Conservation (phyloP, 2,797 vertebrate species). For the Yasuhikotakia modesta region DNA sequence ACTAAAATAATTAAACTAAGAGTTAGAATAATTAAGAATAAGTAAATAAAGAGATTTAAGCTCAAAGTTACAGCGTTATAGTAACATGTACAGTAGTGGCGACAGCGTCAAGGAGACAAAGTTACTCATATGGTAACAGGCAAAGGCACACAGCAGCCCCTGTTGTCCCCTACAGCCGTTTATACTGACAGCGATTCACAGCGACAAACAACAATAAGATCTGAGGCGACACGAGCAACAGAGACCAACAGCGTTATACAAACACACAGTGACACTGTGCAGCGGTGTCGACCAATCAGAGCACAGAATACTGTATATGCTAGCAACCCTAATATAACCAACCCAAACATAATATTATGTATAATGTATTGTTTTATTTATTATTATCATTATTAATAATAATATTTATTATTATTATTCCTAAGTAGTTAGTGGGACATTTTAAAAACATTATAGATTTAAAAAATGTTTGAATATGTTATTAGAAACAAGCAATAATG, state of each 20-base stretch:
- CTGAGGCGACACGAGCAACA: conserved; percentile 19
- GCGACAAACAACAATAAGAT: conserved; percentile 38
- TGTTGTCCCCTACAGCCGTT: conserved; percentile 12
- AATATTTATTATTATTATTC: too few species aligned
- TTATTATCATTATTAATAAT: too few species aligned
- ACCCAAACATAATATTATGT: too few species aligned
- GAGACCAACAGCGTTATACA: conserved; percentile 19
- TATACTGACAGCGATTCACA: conserved; percentile 35
- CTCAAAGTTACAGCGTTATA: not conserved
- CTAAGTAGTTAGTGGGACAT: too few species aligned
- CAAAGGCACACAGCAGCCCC: conserved; percentile 10
- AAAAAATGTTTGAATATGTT: too few species aligned
- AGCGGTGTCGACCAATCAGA: conserved; percentile 5
- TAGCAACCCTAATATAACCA: not conserved
- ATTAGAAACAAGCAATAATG: too few species aligned
- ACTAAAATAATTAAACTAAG: not conserved
- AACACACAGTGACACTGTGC: conserved; percentile 5
- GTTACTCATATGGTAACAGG: not conserved
- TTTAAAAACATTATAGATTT: too few species aligned
- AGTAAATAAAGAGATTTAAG: not conserved
- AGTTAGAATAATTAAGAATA: too few species aligned
- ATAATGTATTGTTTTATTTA: too few species aligned
- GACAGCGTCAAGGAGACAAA: not conserved
- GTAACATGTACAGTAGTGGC: not conserved
- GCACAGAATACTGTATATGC: not conserved